These are phyloP conservation scores for Amphimallon solstitiale DNA, from an alignment of 2,888 invertebrate genomes.

Conservation along the genomic window DNA sequence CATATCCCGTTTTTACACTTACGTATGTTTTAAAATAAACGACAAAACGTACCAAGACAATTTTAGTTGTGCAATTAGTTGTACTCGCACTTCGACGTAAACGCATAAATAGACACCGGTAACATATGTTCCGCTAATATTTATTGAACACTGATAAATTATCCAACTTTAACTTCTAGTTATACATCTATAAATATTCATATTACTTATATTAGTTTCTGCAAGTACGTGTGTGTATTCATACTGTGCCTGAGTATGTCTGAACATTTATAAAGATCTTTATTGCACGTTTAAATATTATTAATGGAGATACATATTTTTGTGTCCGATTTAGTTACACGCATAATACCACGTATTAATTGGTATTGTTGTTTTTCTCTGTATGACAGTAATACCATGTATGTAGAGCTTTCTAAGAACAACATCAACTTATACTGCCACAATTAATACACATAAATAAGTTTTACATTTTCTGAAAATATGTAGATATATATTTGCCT, in stretches of 20 bases:
- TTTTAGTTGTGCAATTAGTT: constrained; percentile 21
- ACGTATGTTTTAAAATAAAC: no score
- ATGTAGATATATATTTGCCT: no score
- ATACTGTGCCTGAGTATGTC: not conserved
- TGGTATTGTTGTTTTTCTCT: constrained; percentile 9
- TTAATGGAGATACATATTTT: constrained; percentile 21
- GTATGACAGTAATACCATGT: constrained; percentile 1
- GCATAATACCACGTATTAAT: constrained; percentile 21
- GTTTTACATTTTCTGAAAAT: no score
- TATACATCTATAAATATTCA: constrained; percentile 38
- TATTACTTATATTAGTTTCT: constrained; percentile 35
- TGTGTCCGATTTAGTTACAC: constrained; percentile 21
- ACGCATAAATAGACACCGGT: constrained; percentile 36
- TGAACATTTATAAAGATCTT: constrained; percentile 29
- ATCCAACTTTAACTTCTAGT: constrained; percentile 36
- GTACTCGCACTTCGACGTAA: constrained; percentile 28
- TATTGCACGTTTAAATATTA: constrained; percentile 30
- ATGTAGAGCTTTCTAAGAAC: not conserved
- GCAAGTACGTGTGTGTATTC: constrained; percentile 7
- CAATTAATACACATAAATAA: not conserved
- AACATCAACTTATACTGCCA: not conserved
- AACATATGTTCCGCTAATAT: constrained; percentile 35
- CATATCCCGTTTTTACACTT: no score
- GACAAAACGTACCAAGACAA: not conserved
- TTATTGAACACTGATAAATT: constrained; percentile 39